Base-by-base conservation (phyloP, 2,797 vertebrate genomes). In the Microctenopoma steveboyesi region DNA sequence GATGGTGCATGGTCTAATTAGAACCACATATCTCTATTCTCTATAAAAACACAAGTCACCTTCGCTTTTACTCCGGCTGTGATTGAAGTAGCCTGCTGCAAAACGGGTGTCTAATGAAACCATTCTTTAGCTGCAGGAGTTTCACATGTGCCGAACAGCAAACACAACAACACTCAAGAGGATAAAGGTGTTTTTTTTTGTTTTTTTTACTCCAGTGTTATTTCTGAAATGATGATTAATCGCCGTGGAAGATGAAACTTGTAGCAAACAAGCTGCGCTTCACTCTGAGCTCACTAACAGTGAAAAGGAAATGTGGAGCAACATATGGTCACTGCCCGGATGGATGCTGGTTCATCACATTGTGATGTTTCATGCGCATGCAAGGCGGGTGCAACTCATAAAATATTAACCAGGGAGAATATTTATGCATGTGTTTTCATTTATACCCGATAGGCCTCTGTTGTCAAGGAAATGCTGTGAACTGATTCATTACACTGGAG, bases 1-100 rank as follows among this genome's bases (percentile, higher is more conserved):
- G 90, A 92, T 84, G 87, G 82, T 83, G 78, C 65, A 65, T 81
- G 79, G 82, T 89, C 89, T 89, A 92, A 91, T 92, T 92, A 91
- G 88, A 89, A 82, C 53, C 81, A 75, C 87, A 79, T 82, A 83
- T 90, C 86, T 85, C 76, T 52, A 69, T 84, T 84, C 80, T 80
- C 77, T 73, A 50, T 67, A 71, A 82, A 89, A 88, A 83, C 76
- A 83, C 74, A 42, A 63, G 58, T 81, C 78, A 81, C 74, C 74
- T 61, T 53, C 78, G 73, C 69, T 81, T 88, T 71, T 76, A 62
- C 69, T 72, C 80, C 74, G 75, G 70, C 83, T 78, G 74, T 54
- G 65, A 83, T 80, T 86, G 78, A 73, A 83, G 60, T 39, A 65
- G 65, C 68, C 68, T 65, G 72, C 73, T 65, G 63, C 69, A 74